Evolutionary conservation across 2,888 invertebrate genomes (phyloP), one percentile per base, ranked within the genome.

Genomic region (Pristionchus arcanus): DNA sequence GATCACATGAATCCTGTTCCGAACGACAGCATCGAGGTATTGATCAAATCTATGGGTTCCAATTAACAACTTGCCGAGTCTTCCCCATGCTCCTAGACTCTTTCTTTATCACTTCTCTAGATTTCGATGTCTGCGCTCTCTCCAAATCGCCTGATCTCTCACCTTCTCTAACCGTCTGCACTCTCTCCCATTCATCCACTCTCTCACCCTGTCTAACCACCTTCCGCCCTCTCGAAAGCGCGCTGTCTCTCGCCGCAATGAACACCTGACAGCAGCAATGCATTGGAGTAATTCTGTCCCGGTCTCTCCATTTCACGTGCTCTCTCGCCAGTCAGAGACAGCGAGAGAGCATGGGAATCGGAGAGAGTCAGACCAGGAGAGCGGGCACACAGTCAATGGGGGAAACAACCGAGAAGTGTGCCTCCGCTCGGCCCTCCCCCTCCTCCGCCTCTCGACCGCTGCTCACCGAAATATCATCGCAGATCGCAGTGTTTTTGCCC

Each of bases 191-290:
- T n/a, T 34, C 37, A 7, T 16, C 34, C 74, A 34, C 37, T 49
- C 13, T 77, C 77, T 77, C 42, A 7, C n/a, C 42, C 42, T 77
- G 49, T 77, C 34, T 74, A 15, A 68, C 68, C 31, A 2, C 42
- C 42, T 49, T n/a, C 42, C 2, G 19, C 25, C 34, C 71, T 71
- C 49, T 42, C 63, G 25, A 11, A 63, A 63, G 25, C 21, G 63
- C 63, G 63, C 63, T 9, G 11, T n/a, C 63, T 63, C n/a, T 63
- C 25, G 63, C 25, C 63, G 25, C 25, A 63, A 49, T 81, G 81
- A 81, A 81, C 81, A 81, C 81, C 81, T 81, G 81, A 81, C 81
- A 81, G 37, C 19, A 49, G 42, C 42, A 74, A n/a, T 68, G 68
- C 28, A 25, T 71, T 42, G 42, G 49, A 81, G 19, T 63, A 63